Evolutionary conservation across 2,888 invertebrate species (phyloP), one percentile per base, ranked within the genome.

Genomic region (Strigamia crassipes): DNA sequence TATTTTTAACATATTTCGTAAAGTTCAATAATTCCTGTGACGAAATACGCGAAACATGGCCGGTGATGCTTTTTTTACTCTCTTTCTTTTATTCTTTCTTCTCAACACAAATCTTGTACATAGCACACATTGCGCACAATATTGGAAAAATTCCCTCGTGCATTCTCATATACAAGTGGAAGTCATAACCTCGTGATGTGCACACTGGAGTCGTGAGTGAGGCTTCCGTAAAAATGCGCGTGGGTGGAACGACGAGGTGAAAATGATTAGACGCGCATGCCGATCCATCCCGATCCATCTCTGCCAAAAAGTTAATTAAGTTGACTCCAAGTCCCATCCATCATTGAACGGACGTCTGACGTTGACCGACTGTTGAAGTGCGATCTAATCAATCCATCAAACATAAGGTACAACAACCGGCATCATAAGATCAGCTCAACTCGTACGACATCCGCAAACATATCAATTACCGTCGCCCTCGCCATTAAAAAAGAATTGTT

Each of bases 231-330:
- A 23, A 61, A 61, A 61, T 61, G 61, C n/a, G 61, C 61, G 61
- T 61, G 61, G 61, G 61, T 61, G 61, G 18, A 18, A 61, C 61
- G 61, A 61, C 61, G 61, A 61, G 61, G 61, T 61, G 61, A 61
- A 61, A 61, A 61, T 61, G 61, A 61, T 61, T 61, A 61, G 61
- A 61, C 61, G 61, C 61, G 61, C 61, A 61, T 61, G 61, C 61
- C 61, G 61, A 61, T 61, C 61, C 61, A 21, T 61, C 61, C 61
- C 61, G 61, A 61, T 61, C 61, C 61, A 61, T 61, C 61, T 61
- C 61, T 61, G 61, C 61, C 61, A 61, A 61, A 61, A 61, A 61
- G 61, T 61, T 61, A 61, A 61, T 61, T 61, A 61, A 61, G 61
- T 61, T 61, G 61, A 61, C 61, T 61, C 61, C 61, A 18, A 61